Percentiles rank a stretch among this genome's conserved stretches.
These are phyloP conservation scores for Hyla sarda DNA, from an alignment of 2,113 vertebrate species.

Conservation along the genomic window DNA sequence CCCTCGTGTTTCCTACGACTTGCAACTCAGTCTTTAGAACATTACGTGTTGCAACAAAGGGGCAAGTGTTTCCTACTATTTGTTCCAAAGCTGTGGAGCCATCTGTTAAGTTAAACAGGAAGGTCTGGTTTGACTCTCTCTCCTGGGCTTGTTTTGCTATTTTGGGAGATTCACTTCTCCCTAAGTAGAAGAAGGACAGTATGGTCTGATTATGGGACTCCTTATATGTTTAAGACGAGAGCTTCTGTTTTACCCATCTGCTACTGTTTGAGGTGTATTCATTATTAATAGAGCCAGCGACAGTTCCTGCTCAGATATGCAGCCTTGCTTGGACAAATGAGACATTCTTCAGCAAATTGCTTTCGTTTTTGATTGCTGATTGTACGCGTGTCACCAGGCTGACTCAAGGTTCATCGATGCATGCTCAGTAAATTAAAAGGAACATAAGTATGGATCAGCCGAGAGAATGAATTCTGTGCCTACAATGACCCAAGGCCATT, in stretches of 20 bases:
- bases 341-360: conserved; percentile 86
- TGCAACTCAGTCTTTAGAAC: conserved; percentile 66
- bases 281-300: conserved; percentile 95
- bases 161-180: conserved; percentile 86
- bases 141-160: conserved; percentile 79
- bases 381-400: conserved; percentile 84
- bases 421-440: conserved; percentile 99
- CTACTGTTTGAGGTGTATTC: conserved; percentile 86
- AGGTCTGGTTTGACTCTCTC: conserved; percentile 81
- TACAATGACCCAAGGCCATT: conserved; percentile 97
- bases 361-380: conserved; percentile 89
- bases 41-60: conserved; percentile 71
- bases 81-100: conserved; percentile 79
- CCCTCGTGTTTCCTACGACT: conserved; percentile 67
- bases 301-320: conserved; percentile 89
- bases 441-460: conserved; percentile 97
- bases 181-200: conserved; percentile 66
- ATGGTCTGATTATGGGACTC: conserved; percentile 74
- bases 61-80: conserved; percentile 78
- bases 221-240: conserved; percentile 67
- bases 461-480: conserved; percentile 92
- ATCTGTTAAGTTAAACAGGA: conserved; percentile 89
- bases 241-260: conserved; percentile 87
- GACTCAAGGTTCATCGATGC: conserved; percentile 96
- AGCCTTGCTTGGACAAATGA: conserved; percentile 91